Evolutionary conservation across 2,888 invertebrate genomes (phyloP), one percentile per base, ranked within the genome.

Genomic region (Cylindroiulus punctatus): DNA sequence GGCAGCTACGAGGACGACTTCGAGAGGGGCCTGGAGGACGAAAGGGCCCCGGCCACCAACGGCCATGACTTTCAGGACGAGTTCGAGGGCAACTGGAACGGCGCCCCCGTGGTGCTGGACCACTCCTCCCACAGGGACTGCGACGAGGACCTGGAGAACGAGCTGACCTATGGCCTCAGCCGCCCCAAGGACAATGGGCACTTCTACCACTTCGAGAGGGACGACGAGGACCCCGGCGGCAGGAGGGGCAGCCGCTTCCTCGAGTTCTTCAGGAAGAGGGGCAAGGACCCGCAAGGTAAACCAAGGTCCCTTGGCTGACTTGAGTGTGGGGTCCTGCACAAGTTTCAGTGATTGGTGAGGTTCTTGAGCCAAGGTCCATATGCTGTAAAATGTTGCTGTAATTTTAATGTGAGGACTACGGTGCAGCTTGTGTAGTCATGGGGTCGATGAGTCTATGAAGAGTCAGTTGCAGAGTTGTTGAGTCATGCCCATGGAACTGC

Each of bases 1-100:
- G 83, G 47, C 12, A 84, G 84, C 47, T 87, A 86, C 36, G 87
- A 87, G 84, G 86, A 86, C 57, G 84, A 86, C 85, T 86, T 86
- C 26, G 86, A 86, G 65, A 40, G 84, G 36, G 86, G 36, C 17
- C 47, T 86, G 32, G 86, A 86, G 36, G 19, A 19, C 5, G 84
- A 86, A 10, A 14, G 85, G 84, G 17, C 84, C 22, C 14, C 82
- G 30, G 57, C 30, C 30, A 76, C 81, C 19, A 44, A 85, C 81
- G 87, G 65, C 17, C 7, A 47, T 47, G 30, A 12, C 26, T 81
- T 17, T 26, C 30, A 81, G 81, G 26, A 81, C 81, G 32, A 81
- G 81, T 26, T 32, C 81, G 81, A 42, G 2, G 86, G 42, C 22
- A 81, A 86, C 36, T 47, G 57, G 30, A 36, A 84, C 19, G 84